A percentile compares a stretch with the other conserved stretches of the same genome.
These are phyloP conservation scores for Cephus pulcher DNA, from an alignment of 2,888 invertebrate species.

Conservation along the genomic window DNA sequence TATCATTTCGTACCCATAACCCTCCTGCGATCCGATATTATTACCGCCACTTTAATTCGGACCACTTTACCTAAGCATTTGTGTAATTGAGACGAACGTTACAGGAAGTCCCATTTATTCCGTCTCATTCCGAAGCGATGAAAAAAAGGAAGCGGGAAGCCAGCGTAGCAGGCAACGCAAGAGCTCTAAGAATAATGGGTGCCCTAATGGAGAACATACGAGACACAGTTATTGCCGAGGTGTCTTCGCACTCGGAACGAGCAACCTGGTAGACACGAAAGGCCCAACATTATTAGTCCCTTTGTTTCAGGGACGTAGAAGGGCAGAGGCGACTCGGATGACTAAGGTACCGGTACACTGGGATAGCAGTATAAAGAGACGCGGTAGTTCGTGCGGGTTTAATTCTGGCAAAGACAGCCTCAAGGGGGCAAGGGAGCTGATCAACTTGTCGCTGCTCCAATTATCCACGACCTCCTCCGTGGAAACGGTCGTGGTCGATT, in stretches of 20 bases:
- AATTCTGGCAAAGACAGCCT: background rate
- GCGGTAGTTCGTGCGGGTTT: background rate
- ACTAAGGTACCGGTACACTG: constrained; percentile 10
- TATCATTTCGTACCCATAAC: background rate
- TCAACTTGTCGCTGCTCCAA: constrained; percentile 57
- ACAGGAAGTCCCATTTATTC: background rate
- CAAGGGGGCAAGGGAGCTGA: constrained; percentile 32
- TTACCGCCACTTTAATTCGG: background rate
- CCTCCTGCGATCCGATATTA: background rate
- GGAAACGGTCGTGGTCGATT: constrained; percentile 39
- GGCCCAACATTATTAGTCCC: constrained; percentile 10
- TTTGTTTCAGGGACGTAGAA: background rate
- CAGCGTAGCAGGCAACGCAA: background rate
- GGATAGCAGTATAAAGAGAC: background rate
- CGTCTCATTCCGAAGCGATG: background rate
- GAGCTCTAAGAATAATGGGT: background rate
- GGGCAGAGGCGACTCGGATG: constrained; percentile 7
- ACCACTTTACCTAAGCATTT: no score
- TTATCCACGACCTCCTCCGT: constrained; percentile 37
- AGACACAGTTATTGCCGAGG: background rate
- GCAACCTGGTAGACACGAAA: constrained; percentile 12
- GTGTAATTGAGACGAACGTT: background rate
- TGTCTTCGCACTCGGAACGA: constrained; percentile 19
- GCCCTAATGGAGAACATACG: background rate
- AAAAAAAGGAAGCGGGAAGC: background rate